Evolutionary conservation across 1,140 invertebrate genomes (phyloP), one percentile per base, ranked within the genome.

Genomic region (Neodiprion virginianus): DNA sequence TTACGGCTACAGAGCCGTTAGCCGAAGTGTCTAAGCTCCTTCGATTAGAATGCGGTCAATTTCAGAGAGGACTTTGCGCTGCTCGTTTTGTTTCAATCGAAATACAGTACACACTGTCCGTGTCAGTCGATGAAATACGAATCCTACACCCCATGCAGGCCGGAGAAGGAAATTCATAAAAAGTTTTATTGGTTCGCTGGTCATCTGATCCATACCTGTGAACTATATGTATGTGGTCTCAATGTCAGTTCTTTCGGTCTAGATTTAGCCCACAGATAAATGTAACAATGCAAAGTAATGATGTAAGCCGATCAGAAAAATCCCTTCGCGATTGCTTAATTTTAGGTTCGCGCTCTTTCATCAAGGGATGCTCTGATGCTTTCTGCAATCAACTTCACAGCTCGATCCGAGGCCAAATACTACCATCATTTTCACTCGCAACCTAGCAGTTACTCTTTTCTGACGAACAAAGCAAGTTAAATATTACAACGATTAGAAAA

Each of bases 401-500:
- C 28, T 40, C 28, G 28, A 40, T 40, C 28, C 28, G 5, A 40
- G 28, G 28, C 28, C 28, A 40, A 40, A 40, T 40, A 40, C 28
- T 40, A 5, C 5, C 28, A 40, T 40, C 1, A 40, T 40, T 40
- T 40, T 40, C 1, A 40, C 28, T 40, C 28, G 28, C 28, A 40
- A 40, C 5, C 28, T 3, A 40, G 1, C 28, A 5, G 28, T 40
- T 3, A 40, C 2, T 40, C 17, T 21, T 21, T 21, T 21, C 17
- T 21, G 17, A 21, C 17, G 17, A 21, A 21, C 17, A 0, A 21
- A 21, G 68, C n/a, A 8, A 40, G 17, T 73, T 48, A 23, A 10
- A 48, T 12, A 14, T 49, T 48, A 73, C 49, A 68, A 48, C 48
- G 48, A 49, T 73, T 69, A 65, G 9, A 68, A 67, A 72, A n/a